Evolutionary conservation across 2,113 vertebrate genomes (phyloP), one percentile per base, ranked within the genome.

Genomic region (Callopanchax toddi): DNA sequence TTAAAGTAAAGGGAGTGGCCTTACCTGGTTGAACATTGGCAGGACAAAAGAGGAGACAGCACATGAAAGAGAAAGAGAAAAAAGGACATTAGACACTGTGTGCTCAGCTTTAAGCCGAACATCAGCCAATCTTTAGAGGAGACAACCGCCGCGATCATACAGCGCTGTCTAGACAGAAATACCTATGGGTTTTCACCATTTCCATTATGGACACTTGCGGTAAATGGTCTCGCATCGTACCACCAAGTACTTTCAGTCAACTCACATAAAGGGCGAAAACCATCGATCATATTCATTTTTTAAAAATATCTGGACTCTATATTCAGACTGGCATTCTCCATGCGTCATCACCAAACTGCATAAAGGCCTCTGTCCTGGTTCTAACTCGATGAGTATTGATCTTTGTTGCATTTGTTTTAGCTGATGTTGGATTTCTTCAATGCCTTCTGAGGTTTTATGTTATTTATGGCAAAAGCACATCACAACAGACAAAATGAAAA

Each of bases 61-160:
- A 88, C 89, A 89, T 90, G 83, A 87, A 88, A 90, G 86, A 82
- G 56, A 86, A 26, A 77, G 61, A 78, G 42, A 78, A 56, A 74
- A 80, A 64, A 76, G 60, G 8, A 71, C 52, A 74, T 89, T 75
- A 85, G 78, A 79, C 49, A 29, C 22, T 60, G 74, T 76, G 81
- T 78, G 52, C 60, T 25, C 25, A 68, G 71, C 53, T 78, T 68
- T 61, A 60, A 74, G 65, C 43, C 25, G 36, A 20, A 72, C 51
- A 73, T 69, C 70, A 64, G 50, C 56, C 50, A 54, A 76, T 68
- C 45, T 55, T 61, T 20, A 61, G 17, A 49, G 43, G 3, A 60
- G 8, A 60, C 51, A 64, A 50, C 55, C 58, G 17, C 29, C 0
- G 37, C 16, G 12, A 37, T 50, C 18, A 83, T 56, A 63, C 71